Evolutionary conservation across 2,113 vertebrate species (phyloP).

Genomic region (Mus spicilegus): DNA sequence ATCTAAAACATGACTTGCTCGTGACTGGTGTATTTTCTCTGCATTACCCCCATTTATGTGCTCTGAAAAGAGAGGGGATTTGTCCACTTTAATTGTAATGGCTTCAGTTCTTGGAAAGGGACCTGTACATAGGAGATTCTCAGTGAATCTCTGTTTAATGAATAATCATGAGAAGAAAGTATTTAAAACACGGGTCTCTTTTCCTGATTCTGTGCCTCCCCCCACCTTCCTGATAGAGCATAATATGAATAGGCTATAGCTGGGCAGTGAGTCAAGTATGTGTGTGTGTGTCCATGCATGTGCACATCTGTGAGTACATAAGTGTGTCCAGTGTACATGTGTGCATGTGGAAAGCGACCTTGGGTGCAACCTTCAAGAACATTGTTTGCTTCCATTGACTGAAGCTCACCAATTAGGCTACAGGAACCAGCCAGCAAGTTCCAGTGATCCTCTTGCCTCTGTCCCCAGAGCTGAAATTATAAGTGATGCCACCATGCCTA

Average conservation of each 20-base stretch:
- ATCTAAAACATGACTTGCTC: neutral
- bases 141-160: neutral
- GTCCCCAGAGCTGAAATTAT: neutral
- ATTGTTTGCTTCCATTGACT: neutral
- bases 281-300: neutral
- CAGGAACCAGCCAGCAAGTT: neutral
- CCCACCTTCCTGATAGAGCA: neutral
- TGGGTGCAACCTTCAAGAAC: neutral
- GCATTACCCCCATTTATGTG: neutral
- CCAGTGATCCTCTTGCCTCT: neutral
- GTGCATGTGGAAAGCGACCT: neutral
- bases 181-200: neutral
- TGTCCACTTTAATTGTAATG: neutral
- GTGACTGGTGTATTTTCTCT: constrained; percentile 7
- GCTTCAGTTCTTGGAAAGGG: neutral
- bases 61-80: neutral
- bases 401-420: neutral
- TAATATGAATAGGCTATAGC: neutral
- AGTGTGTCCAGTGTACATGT: neutral
- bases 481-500: neutral
- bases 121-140: neutral
- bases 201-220: neutral
- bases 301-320: neutral
- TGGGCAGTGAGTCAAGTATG: neutral
- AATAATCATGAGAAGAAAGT: neutral